Conservation (phyloP, 2,113 vertebrate genomes). For the Gnathonemus echidnorhynchus region DNA sequence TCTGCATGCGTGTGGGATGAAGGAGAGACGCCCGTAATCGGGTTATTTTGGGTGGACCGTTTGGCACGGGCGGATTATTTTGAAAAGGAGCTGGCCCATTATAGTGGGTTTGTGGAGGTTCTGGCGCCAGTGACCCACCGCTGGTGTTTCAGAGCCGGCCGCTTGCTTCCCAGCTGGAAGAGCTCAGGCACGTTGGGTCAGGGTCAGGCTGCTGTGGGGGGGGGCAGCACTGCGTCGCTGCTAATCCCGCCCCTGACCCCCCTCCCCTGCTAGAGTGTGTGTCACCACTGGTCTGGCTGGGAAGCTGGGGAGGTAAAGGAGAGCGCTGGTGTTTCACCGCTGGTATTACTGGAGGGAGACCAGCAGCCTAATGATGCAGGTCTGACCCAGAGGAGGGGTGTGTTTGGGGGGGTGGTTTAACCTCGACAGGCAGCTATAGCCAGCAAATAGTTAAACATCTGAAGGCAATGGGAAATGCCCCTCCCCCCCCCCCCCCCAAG, state of each 20-base stretch:
- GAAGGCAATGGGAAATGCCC: conserved; percentile 10
- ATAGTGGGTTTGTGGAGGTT: not conserved
- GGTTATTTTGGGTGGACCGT: not conserved
- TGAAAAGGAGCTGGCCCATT: not conserved
- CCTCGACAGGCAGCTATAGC: not conserved
- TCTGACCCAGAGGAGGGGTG: not conserved
- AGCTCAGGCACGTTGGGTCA: not conserved
- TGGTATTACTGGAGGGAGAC: not conserved
- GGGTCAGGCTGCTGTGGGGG: not conserved
- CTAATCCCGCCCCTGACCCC: not conserved
- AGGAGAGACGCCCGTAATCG: not conserved
- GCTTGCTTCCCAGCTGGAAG: not conserved
- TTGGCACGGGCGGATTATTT: not conserved
- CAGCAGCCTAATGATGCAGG: not conserved
- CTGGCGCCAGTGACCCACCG: not conserved
- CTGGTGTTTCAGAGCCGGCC: too few relatives aligned
- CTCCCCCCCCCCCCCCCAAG: conserved; percentile 11
- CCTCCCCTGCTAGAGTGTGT: not conserved
- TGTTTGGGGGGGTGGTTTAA: not conserved
- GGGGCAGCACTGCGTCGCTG: not conserved
- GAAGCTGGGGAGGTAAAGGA: not conserved
- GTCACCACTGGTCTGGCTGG: not conserved
- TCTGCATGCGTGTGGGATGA: not conserved
- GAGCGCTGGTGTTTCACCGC: not conserved
- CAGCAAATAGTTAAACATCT: conserved; percentile 18